phyloP scores from a whole-genome alignment of 2,113 vertebrate species.

The Neodon shergylaensis region DNA sequence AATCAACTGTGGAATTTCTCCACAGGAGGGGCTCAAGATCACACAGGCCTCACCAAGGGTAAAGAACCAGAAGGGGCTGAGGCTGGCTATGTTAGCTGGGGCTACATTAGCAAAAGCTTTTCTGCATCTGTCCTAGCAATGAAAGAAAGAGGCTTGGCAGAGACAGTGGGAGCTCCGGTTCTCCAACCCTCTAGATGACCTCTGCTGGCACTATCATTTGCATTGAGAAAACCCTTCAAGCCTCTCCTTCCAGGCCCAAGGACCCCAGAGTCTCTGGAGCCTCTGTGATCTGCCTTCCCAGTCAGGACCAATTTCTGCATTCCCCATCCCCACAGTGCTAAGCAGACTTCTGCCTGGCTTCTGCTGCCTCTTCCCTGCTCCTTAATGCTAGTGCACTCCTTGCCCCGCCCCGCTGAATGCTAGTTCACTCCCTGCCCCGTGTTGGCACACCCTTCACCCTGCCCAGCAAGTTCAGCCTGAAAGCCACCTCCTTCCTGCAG shows the following conservation, averaged over 20 bases:
- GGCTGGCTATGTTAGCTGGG: neutral
- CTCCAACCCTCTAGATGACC: neutral
- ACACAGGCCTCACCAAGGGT: neutral
- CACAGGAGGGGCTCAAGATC: neutral
- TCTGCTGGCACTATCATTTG: neutral
- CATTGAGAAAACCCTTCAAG: neutral
- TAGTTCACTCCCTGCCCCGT: neutral
- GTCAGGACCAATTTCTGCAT: neutral
- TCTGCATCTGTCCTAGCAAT: neutral
- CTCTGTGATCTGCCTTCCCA: too few species aligned
- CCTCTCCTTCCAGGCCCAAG: neutral
- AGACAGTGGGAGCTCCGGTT: neutral
- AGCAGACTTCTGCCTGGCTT: neutral
- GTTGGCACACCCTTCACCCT: neutral
- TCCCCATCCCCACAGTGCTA: neutral
- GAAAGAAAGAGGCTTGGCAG: neutral
- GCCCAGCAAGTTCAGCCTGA: neutral
- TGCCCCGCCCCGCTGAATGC: neutral
- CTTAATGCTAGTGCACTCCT: fast-evolving
- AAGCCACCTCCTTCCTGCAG: neutral
- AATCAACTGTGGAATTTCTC: neutral
- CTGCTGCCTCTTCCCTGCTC: neutral
- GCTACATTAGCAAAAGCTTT: neutral
- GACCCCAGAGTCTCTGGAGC: too few species aligned
- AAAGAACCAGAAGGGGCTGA: neutral